Evolutionary conservation across 2,888 invertebrate species (phyloP).

Genomic region (Pinctada fucata): DNA sequence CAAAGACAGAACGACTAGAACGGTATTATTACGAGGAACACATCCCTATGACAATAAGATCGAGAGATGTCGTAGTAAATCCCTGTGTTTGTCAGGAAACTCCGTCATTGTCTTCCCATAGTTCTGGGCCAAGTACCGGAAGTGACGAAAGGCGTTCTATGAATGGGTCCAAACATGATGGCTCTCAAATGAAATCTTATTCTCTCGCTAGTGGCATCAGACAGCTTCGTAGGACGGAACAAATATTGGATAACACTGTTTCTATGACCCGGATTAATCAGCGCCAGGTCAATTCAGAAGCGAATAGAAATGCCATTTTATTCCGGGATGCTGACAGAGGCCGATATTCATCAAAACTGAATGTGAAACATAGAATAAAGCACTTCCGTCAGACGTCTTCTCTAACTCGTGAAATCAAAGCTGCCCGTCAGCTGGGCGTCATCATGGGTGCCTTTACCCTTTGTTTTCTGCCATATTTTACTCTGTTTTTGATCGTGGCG

Average conservation of each 20-base stretch:
- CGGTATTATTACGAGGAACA: constrained; percentile 69
- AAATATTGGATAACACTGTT: constrained; percentile 59
- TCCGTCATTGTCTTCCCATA: constrained; percentile 43
- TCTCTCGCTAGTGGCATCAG: constrained; percentile 57
- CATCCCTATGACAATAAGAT: constrained; percentile 41
- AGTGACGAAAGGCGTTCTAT: constrained; percentile 48
- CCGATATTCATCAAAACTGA: constrained; percentile 53
- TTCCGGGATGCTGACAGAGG: constrained; percentile 57
- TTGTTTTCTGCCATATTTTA: constrained; percentile 82
- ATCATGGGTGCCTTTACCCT: constrained; percentile 81
- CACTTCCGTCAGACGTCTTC: constrained; percentile 69
- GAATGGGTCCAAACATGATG: neutral
- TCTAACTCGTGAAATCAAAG: constrained; percentile 77
- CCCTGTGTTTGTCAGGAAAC: constrained; percentile 42
- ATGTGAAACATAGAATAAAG: constrained; percentile 60
- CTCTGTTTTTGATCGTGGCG: constrained; percentile 80
- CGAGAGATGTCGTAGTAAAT: constrained; percentile 32
- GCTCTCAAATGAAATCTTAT: constrained; percentile 45
- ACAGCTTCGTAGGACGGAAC: constrained; percentile 57
- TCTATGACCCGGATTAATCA: constrained; percentile 44
- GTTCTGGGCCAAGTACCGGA: constrained; percentile 49
- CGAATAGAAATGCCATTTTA: constrained; percentile 46
- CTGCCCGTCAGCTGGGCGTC: constrained; percentile 81
- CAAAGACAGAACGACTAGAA: constrained; percentile 71
- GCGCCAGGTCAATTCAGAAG: constrained; percentile 7